Base-by-base conservation (phyloP, 2,113 vertebrate species). In the Gallinago undulata region DNA sequence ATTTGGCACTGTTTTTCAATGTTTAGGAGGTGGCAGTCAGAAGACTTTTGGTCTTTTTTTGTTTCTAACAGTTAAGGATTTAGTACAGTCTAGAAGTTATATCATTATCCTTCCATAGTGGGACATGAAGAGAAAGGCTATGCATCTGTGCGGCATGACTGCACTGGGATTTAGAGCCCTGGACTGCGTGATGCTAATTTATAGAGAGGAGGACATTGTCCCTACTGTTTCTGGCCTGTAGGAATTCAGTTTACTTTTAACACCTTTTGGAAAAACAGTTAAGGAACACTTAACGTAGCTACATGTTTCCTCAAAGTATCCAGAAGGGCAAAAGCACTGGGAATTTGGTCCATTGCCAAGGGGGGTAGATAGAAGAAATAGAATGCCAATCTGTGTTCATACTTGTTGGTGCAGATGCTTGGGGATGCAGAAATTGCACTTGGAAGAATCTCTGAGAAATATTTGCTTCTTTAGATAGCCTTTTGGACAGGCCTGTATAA, bases 71-170 rank as follows among this genome's bases (percentile, higher is more conserved):
- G 6, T 60, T 74, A 25, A 35, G 75, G 7, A 18, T 56, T 83
- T 28, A 37, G 39, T 73, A 63, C 2, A 19, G 17, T n/a, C 35
- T 80, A 15, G 43, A 66, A 80, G 47, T 43, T 10, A 15, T 30
- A 18, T 11, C 3, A 6, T 48, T 13, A 27, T 24, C 41, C 19
- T 90, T 87, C 53, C 8, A 3, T 3, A 63, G 15, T 22, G n/a
- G 25, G 19, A 16, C 6, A 5, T 16, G 28, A 76, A 59, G 43
- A 16, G 0, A 84, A 77, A 79, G 0, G 17, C 8, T 47, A 17
- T 4, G 1, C 1, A 2, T 47, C 15, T 50, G 24, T 25, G 37
- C 37, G 28, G 8, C 6, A 0, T 9, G 11, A 57, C 16, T 13
- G 23, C 21, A 3, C 1, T 9, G 43, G 25, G 25, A 17, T 23